Evolutionary conservation across 2,113 vertebrate species (phyloP).

Genomic region (Pholis gunnellus): DNA sequence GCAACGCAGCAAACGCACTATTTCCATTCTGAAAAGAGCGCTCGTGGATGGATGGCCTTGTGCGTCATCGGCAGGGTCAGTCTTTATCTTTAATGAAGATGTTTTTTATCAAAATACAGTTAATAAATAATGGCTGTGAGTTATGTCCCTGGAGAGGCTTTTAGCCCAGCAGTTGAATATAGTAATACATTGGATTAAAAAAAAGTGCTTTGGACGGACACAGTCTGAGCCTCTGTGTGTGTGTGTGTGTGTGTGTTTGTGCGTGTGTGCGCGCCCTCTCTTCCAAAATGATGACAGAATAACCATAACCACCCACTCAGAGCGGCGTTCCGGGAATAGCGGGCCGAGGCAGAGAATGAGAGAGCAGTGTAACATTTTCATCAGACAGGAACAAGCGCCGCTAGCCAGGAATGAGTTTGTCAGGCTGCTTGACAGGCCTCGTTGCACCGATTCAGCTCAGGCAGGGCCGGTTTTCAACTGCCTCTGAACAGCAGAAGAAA

Average conservation of each 20-base stretch:
- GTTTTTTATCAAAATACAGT: conserved; percentile 44
- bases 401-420: conserved; percentile 75
- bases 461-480: conserved; percentile 45
- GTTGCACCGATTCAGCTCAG: conserved; percentile 55
- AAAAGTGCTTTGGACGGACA: conserved; percentile 48
- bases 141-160: conserved; percentile 50
- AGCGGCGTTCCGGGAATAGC: conserved; percentile 69
- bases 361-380: conserved; percentile 79
- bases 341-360: conserved; percentile 67
- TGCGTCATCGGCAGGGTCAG: conserved; percentile 36
- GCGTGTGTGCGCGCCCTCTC: conserved; percentile 2
- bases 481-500: conserved; percentile 33
- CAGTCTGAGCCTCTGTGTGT: conserved; percentile 10
- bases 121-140: conserved; percentile 32
- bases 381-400: conserved; percentile 77
- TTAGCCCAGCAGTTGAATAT: conserved; percentile 49
- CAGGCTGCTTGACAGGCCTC: conserved; percentile 73
- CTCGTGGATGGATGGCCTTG: background rate
- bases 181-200: conserved; percentile 40
- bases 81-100: conserved; percentile 50
- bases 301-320: conserved; percentile 78
- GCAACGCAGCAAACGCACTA: conserved; percentile 33
- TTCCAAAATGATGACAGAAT: conserved; percentile 75
- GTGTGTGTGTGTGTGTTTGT: conserved; percentile 24
- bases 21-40: conserved; percentile 11